Conservation (phyloP, 2,888 invertebrate genomes). For the Phaonia tiefii region DNA sequence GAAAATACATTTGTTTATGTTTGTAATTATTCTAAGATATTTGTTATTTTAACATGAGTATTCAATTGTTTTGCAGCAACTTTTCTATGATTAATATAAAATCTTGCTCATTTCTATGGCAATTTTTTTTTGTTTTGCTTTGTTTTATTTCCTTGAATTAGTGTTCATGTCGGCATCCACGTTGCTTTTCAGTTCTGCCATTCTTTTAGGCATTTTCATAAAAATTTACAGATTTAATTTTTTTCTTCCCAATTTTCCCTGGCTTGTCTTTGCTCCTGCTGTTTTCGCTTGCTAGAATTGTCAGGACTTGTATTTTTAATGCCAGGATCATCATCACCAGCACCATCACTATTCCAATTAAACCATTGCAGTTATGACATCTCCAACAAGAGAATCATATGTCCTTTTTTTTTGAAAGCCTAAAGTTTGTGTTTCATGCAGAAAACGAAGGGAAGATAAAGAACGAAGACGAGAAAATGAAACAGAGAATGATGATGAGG, state of each 20-base stretch:
- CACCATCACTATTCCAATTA: not conserved
- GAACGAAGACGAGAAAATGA: not conserved
- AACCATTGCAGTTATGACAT: slow-evolving; percentile 39
- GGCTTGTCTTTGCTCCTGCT: slow-evolving; percentile 50
- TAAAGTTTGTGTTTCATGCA: slow-evolving; percentile 46
- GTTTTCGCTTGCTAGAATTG: slow-evolving; percentile 25
- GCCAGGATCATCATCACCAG: not conserved
- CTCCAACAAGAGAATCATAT: slow-evolving; percentile 39
- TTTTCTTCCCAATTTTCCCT: slow-evolving; percentile 49
- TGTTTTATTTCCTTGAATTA: too few relatives aligned
- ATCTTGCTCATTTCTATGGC: too few relatives aligned
- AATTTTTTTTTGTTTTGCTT: too few relatives aligned
- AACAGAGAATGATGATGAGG: not conserved
- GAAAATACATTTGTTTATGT: too few relatives aligned
- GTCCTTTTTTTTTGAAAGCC: slow-evolving; percentile 48
- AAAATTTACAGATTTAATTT: slow-evolving; percentile 54
- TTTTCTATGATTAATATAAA: too few relatives aligned
- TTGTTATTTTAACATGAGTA: too few relatives aligned
- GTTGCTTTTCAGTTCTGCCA: not conserved
- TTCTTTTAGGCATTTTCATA: slow-evolving; percentile 37
- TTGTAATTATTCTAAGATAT: too few relatives aligned
- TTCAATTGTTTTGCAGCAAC: too few relatives aligned
- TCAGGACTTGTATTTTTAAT: slow-evolving; percentile 26
- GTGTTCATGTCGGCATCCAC: too few relatives aligned
- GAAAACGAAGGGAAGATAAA: slow-evolving; percentile 32